Evolutionary conservation across 2,888 invertebrate species (phyloP), one percentile per base, ranked within the genome.

Genomic region (Laothoe populi): DNA sequence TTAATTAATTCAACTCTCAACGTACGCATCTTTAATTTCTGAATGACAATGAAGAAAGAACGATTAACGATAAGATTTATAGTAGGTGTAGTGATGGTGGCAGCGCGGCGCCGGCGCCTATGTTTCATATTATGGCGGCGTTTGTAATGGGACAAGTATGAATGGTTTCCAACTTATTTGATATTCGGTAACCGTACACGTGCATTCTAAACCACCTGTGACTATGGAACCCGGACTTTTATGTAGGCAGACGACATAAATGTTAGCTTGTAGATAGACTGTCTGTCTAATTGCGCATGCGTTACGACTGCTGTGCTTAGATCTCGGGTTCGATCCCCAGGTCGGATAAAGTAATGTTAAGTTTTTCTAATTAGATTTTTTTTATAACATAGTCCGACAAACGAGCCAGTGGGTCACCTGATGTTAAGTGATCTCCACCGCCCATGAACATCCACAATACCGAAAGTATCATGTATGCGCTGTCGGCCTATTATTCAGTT

Each of bases 91-190:
- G 53, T 19, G 31, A 8, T 8, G 11, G 19, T 26, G 31, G 11
- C 31, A n/a, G 8, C 11, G 8, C n/a, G 11, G 35, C 35, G 31
- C 53, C 31, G 53, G 53, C 53, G 53, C 31, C 31, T 19, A 16
- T 16, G 8, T 31, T 8, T 53, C 16, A 31, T 49, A 26, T 31
- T 48, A 48, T 23, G 16, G n/a, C n/a, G n/a, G n/a, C n/a, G n/a
- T n/a, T n/a, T 45, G 21, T 31, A 53, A 53, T 35, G 19, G 31
- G 19, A 53, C 53, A 5, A 19, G 49, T 53, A 53, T 53, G 53
- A 53, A 53, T 53, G 53, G 19, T 19, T 31, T 53, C 16, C 4
- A 16, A 19, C 19, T 53, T 19, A 35, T 53, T 53, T 53, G 11
- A 35, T 53, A 53, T 53, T 53, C 53, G 19, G 31, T 19, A 5